A percentile compares a stretch with the other conserved stretches of the same genome.
Conservation (phyloP, 1,140 invertebrate genomes). For the Chionoecetes opilio region DNA sequence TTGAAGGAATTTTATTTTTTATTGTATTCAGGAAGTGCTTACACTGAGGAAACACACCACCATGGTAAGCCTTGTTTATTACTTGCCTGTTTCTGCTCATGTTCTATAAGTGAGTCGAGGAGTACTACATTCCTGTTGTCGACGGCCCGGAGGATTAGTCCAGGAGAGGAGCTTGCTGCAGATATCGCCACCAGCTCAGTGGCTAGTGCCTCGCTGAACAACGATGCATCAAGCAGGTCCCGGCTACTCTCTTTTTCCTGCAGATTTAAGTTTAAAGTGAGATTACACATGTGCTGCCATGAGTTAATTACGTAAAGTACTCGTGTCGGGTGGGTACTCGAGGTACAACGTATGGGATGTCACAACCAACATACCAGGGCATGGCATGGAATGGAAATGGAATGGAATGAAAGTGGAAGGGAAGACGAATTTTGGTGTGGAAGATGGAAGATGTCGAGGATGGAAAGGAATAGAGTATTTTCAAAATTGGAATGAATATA, state of each 20-base stretch:
- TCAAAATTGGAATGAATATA: no score
- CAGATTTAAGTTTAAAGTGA: background rate
- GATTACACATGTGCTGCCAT: background rate
- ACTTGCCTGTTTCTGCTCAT: conserved; percentile 98
- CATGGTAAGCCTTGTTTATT: background rate
- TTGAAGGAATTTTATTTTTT: no score
- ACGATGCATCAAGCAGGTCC: conserved; percentile 96
- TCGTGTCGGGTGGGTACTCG: background rate
- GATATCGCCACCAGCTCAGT: conserved; percentile 97
- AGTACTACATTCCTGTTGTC: conserved; percentile 97
- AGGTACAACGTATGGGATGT: background rate
- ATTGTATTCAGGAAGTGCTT: no score
- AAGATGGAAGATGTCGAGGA: no score
- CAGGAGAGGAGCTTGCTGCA: conserved; percentile 92
- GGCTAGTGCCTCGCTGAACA: conserved; percentile 98
- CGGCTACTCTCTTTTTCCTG: conserved; percentile 98
- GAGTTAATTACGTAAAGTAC: background rate
- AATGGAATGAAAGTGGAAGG: no score
- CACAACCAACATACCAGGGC: no score
- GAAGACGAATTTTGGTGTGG: no score
- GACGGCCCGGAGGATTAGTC: conserved; percentile 94
- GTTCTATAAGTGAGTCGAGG: conserved; percentile 98
- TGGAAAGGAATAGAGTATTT: no score
- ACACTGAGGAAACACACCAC: no score
- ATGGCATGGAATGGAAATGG: no score